These are phyloP conservation scores for Operophtera brumata DNA, from an alignment of 2,888 invertebrate genomes.

Conservation along the genomic window DNA sequence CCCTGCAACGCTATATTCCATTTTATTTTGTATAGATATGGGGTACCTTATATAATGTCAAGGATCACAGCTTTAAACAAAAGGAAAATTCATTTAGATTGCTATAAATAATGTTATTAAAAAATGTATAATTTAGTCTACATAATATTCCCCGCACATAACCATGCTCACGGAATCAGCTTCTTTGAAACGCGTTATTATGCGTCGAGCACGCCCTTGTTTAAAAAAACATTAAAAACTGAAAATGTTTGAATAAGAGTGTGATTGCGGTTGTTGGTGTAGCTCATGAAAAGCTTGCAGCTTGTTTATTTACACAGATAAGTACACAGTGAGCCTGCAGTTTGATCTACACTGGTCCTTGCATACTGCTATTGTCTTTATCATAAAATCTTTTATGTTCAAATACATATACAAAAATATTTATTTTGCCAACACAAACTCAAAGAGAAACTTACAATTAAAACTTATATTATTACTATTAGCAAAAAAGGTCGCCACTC, in stretches of 20 bases:
- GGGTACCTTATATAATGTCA: not conserved
- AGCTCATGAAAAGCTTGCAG: slow-evolving; percentile 1
- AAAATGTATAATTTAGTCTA: not conserved
- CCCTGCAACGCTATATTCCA: not conserved
- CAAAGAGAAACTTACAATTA: too few species aligned
- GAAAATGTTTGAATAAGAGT: slow-evolving; percentile 76
- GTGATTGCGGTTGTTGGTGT: slow-evolving; percentile 63
- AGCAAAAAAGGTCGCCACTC: too few species aligned
- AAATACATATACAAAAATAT: too few species aligned
- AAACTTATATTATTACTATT: too few species aligned
- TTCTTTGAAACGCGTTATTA: slow-evolving; percentile 62
- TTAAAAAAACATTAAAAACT: slow-evolving; percentile 62
- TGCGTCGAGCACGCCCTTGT: slow-evolving; percentile 52
- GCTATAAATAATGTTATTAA: not conserved
- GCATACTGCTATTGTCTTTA: too few species aligned
- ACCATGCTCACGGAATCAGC: slow-evolving; percentile 19
- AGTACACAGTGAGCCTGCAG: too few species aligned
- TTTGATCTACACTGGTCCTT: too few species aligned
- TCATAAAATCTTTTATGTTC: too few species aligned
- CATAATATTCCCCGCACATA: slow-evolving; percentile 19
- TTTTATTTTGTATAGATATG: not conserved
- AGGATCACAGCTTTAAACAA: not conserved
- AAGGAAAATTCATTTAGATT: not conserved
- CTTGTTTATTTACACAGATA: too few species aligned
- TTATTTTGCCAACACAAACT: too few species aligned